phyloP scores from a whole-genome alignment of 2,797 vertebrate species.

The Clarias fuscus region DNA sequence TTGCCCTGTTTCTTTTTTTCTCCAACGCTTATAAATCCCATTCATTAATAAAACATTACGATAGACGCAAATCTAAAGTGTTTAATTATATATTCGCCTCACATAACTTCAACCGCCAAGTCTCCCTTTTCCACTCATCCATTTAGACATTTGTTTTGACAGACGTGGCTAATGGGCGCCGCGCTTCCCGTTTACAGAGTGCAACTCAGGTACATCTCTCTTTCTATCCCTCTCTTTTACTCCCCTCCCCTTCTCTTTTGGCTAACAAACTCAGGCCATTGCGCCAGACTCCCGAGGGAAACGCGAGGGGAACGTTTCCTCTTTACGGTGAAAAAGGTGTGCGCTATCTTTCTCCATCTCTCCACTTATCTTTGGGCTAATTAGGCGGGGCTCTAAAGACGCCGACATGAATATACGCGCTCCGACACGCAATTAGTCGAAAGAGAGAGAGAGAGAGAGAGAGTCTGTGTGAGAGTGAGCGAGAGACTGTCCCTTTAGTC shows the following conservation, averaged over 20 bases:
- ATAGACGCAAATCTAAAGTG: constrained; percentile 43
- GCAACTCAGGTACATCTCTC: constrained; percentile 12
- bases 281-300: constrained; percentile 76
- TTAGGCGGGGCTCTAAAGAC: constrained; percentile 81
- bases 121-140: constrained; percentile 51
- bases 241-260: constrained; percentile 63
- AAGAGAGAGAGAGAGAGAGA: constrained; percentile 71
- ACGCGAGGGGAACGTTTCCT: constrained; percentile 66
- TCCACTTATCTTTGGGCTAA: constrained; percentile 79
- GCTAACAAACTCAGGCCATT: constrained; percentile 80
- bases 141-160: constrained; percentile 68
- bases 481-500: neutral
- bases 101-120: constrained; percentile 65
- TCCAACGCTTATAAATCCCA: neutral
- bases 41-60: constrained; percentile 37
- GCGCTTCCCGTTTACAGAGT: constrained; percentile 59
- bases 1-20: neutral
- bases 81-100: constrained; percentile 57
- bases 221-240: constrained; percentile 56
- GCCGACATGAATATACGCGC: constrained; percentile 77
- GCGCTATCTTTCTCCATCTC: constrained; percentile 77
- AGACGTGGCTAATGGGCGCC: constrained; percentile 78
- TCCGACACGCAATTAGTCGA: constrained; percentile 76
- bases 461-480: constrained; percentile 46
- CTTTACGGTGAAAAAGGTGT: constrained; percentile 75